These are phyloP conservation scores for Meta bourneti DNA, from an alignment of 2,888 invertebrate species.

Conservation along the genomic window DNA sequence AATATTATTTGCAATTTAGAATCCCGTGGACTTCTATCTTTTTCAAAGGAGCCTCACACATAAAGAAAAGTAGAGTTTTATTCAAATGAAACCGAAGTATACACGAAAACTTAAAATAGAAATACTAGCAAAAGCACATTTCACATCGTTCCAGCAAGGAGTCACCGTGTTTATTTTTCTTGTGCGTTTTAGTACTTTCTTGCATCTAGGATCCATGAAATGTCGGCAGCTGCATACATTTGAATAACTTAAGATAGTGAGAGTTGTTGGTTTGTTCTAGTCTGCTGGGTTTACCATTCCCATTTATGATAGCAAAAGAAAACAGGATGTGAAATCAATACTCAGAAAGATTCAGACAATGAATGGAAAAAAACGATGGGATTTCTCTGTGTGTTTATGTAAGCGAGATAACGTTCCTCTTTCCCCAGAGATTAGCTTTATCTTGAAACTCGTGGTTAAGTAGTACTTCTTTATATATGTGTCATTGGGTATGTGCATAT, in stretches of 20 bases:
- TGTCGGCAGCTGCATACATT: constrained; percentile 20
- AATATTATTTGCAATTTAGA: no score
- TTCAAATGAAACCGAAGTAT: neutral
- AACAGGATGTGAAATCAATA: neutral
- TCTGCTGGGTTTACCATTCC: neutral
- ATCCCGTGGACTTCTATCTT: no score
- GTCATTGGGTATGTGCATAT: no score
- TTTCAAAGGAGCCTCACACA: neutral
- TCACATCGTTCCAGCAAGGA: neutral
- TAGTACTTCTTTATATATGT: no score
- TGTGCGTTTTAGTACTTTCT: neutral
- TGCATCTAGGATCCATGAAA: neutral
- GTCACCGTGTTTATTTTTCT: neutral
- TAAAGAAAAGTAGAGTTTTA: neutral
- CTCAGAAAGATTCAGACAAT: neutral
- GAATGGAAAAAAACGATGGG: neutral
- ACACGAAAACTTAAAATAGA: neutral
- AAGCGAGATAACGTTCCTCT: no score
- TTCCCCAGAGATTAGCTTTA: no score
- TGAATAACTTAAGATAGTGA: constrained; percentile 9
- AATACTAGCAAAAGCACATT: neutral
- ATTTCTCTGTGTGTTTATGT: no score
- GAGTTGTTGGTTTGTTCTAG: neutral
- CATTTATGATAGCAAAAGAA: neutral
- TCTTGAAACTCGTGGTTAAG: no score